Base-by-base conservation (phyloP, 1,140 invertebrate genomes). In the Zaprionus kolodkinae region DNA sequence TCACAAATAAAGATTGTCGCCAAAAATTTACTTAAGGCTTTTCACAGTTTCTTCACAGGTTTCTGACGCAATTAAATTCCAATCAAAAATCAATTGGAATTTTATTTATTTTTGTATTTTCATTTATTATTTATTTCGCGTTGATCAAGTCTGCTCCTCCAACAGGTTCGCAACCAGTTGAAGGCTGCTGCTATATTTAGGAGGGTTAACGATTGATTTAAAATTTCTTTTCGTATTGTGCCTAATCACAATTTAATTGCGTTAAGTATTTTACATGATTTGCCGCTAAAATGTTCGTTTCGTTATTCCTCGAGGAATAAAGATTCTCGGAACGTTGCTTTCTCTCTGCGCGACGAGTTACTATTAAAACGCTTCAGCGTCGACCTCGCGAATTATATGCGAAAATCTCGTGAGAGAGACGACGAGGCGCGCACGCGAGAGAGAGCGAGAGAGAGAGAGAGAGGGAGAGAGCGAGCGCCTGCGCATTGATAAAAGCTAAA, bases 301-400 rank as follows among this genome's bases (percentile, higher is more conserved):
- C 27, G 56, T 43, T 70, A 64, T 74, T 66, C 72, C 61, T 38
- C 55, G 15, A 36, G 66, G 75, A 71, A 60, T 59, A 25, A 25
- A 48, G 62, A 70, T 54, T 35, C 43, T 45, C 40, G 45, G 50
- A 62, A 60, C 85, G 84, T 88, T 90, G 85, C 79, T 90, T 89
- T 89, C 85, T 81, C 72, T 76, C 56, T 67, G 85, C 86, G 72
- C 78, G 80, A 76, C 81, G 81, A 90, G 77, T 81, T 83, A 78
- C 81, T 76, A 90, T 90, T 89, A 90, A 89, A 76, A 55, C 61
- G 74, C 85, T 81, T 76, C 78, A 72, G 69, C 56, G 61, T 13
- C 85, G 85, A 89, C 85, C 85, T 90, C 86, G 81, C 75, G 56
- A 89, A 89, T 90, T 90, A 90, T 85, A 76, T 81, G 85, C 81